Conservation (phyloP, 2,888 invertebrate genomes). For the Vanessa cardui region DNA sequence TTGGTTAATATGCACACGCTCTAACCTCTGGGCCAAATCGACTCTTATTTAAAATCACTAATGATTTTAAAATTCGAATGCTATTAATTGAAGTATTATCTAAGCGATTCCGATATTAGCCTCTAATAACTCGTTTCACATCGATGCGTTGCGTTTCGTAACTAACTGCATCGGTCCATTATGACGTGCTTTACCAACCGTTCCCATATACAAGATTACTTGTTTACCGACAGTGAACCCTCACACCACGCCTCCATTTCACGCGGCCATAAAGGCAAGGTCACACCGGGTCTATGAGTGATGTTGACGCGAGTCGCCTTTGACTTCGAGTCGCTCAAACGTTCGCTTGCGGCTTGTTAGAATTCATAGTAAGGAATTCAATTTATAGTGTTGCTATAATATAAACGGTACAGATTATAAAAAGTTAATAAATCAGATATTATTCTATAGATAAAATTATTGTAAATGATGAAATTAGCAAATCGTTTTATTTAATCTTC, state of each 20-base stretch:
- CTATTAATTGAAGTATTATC: too few species aligned
- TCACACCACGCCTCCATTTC: slow-evolving; percentile 48
- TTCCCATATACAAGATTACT: slow-evolving; percentile 39
- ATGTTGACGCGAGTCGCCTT: slow-evolving; percentile 76
- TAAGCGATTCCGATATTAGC: not conserved
- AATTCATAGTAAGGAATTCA: slow-evolving; percentile 57
- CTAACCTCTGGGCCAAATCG: too few species aligned
- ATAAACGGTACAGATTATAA: not conserved
- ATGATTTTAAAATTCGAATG: not conserved
- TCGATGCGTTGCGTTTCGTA: slow-evolving; percentile 7
- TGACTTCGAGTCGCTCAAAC: slow-evolving; percentile 74
- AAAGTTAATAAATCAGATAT: not conserved
- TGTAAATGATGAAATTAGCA: too few species aligned
- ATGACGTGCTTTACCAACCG: slow-evolving; percentile 14
- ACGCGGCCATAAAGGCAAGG: slow-evolving; percentile 63
- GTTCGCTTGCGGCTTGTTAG: slow-evolving; percentile 54
- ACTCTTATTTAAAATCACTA: not conserved
- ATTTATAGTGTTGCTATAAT: slow-evolving; percentile 7
- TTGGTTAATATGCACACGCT: too few species aligned
- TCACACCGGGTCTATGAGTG: slow-evolving; percentile 68
- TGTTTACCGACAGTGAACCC: slow-evolving; percentile 45
- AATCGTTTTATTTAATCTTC: too few species aligned
- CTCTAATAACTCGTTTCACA: not conserved
- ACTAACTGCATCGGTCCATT: not conserved
- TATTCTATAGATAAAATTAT: too few species aligned